Conservation (phyloP, 2,113 vertebrate genomes). For the Nothobranchius furzeri region DNA sequence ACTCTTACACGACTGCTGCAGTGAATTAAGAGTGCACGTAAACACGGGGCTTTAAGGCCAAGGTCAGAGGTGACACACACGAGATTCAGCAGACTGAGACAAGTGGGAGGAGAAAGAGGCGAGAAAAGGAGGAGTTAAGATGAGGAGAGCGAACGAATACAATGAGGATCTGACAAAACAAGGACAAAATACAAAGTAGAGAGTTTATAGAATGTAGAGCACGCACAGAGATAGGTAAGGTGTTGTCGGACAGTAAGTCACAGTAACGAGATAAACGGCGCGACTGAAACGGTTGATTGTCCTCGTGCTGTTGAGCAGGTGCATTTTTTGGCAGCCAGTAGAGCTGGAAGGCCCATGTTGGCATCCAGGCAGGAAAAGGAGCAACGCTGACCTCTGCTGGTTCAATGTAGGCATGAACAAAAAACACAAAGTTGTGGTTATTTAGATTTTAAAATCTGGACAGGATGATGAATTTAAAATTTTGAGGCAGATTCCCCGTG, state of each 20-base stretch:
- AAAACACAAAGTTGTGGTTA: background rate
- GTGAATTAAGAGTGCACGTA: conserved; percentile 28
- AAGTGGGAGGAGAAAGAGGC: conserved; percentile 9
- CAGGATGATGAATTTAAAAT: background rate
- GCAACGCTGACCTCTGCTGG: conserved; percentile 64
- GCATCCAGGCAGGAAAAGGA: conserved; percentile 4
- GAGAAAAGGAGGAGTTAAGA: conserved; percentile 10
- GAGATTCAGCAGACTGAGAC: conserved; percentile 11
- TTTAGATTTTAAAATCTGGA: background rate
- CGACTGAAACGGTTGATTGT: conserved; percentile 42
- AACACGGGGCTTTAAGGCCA: conserved; percentile 42
- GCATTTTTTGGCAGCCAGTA: conserved; percentile 48
- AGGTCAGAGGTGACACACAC: conserved; percentile 59
- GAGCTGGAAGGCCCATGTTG: background rate
- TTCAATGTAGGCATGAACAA: background rate
- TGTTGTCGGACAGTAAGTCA: conserved; percentile 38
- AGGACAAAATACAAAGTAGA: conserved; percentile 7
- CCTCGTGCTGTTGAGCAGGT: conserved; percentile 68
- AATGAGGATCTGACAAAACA: conserved; percentile 17
- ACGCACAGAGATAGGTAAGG: conserved; percentile 10
- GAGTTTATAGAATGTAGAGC: conserved; percentile 28
- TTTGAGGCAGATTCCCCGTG: too few species aligned
- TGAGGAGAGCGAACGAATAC: conserved; percentile 29
- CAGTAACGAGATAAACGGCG: conserved; percentile 47
- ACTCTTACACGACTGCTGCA: conserved; percentile 41